These are phyloP conservation scores for Polia nebulosa DNA, from an alignment of 2,888 invertebrate genomes.

Conservation along the genomic window DNA sequence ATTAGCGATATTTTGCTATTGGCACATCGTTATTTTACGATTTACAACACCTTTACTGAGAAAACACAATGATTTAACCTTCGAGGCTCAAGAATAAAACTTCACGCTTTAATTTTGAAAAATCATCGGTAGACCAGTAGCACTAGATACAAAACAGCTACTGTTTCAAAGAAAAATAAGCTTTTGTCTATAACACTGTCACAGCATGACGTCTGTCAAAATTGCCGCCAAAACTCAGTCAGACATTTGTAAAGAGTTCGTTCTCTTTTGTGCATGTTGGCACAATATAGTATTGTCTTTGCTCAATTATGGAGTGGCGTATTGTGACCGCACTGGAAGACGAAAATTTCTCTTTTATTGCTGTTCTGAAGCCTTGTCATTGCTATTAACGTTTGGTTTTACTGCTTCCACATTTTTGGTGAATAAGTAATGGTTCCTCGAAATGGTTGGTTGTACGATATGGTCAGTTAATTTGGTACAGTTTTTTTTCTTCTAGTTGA, in stretches of 20 bases:
- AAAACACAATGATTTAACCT: constrained; percentile 30
- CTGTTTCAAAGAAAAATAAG: constrained; percentile 68
- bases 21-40: constrained; percentile 25
- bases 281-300: constrained; percentile 84
- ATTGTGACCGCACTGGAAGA: constrained; percentile 79
- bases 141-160: constrained; percentile 75
- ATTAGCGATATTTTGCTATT: constrained; percentile 18
- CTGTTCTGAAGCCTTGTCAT: constrained; percentile 58
- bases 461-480: constrained; percentile 23
- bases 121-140: constrained; percentile 82
- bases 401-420: constrained; percentile 84
- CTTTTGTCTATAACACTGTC: constrained; percentile 76
- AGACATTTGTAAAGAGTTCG: constrained; percentile 73
- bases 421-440: constrained; percentile 77
- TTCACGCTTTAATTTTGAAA: constrained; percentile 84
- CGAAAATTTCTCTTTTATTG: constrained; percentile 85
- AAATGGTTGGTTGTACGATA: constrained; percentile 51
- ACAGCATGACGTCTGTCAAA: constrained; percentile 83
- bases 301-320: constrained; percentile 88
- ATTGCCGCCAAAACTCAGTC: constrained; percentile 82
- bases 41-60: constrained; percentile 32
- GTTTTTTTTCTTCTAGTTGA: constrained; percentile 12
- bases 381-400: constrained; percentile 76
- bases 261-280: constrained; percentile 77
- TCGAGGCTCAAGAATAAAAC: constrained; percentile 15